Percentiles rank a stretch among this genome's conserved stretches.
Evolutionary conservation across 2,888 invertebrate genomes (phyloP).

Genomic region (Agrochola circellaris): DNA sequence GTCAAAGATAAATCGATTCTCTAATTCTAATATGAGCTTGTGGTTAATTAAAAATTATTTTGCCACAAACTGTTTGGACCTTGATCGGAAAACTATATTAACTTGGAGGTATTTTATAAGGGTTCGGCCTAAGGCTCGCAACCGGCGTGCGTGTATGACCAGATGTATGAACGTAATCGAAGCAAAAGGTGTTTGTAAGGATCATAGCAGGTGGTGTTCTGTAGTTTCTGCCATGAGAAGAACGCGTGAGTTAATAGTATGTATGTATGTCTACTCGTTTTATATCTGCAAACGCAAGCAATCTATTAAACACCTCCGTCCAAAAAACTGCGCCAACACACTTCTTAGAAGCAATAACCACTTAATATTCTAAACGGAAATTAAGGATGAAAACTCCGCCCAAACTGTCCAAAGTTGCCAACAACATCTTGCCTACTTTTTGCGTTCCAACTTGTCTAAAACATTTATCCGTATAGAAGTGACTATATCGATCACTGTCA

Average conservation of each 20-base stretch:
- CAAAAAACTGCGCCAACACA: slow-evolving; percentile 15
- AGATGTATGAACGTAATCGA: too few species aligned
- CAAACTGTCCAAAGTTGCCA: slow-evolving; percentile 38
- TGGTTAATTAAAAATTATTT: too few species aligned
- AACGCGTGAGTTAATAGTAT: too few species aligned
- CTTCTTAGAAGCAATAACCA: slow-evolving; percentile 24
- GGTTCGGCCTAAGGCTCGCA: too few species aligned
- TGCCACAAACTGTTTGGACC: background rate
- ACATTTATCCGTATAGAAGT: slow-evolving; percentile 54
- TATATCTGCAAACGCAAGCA: background rate
- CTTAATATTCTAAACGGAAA: slow-evolving; percentile 60
- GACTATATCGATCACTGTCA: slow-evolving; percentile 59
- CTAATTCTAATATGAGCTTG: too few species aligned
- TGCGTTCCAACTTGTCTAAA: slow-evolving; percentile 56
- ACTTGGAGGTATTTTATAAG: background rate
- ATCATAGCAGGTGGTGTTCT: too few species aligned
- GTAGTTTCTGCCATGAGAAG: too few species aligned
- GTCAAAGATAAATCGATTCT: background rate
- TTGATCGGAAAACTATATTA: background rate
- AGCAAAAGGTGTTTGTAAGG: too few species aligned
- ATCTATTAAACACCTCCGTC: background rate
- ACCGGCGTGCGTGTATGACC: too few species aligned
- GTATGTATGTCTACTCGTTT: too few species aligned
- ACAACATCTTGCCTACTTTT: slow-evolving; percentile 41
- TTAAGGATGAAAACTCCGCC: slow-evolving; percentile 45